phyloP scores from a whole-genome alignment of 1,140 invertebrate genomes.

The Drosophila nigromelanica region DNA sequence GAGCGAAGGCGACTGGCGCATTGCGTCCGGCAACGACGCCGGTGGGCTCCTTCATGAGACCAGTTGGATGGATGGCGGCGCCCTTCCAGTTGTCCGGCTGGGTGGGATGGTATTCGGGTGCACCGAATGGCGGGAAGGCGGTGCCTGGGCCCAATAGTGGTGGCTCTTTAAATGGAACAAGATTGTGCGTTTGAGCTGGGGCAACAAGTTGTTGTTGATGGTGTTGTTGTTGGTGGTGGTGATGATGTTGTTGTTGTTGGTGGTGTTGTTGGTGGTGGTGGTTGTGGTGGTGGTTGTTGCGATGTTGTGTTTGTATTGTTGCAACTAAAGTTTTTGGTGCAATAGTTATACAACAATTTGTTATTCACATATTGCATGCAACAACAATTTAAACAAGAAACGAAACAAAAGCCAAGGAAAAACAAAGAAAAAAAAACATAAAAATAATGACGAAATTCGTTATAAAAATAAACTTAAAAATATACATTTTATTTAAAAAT shows the following conservation, averaged over 20 bases:
- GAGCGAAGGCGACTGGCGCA: conserved; percentile 78
- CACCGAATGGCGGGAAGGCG: conserved; percentile 80
- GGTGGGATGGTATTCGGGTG: conserved; percentile 83
- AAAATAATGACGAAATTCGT: conserved; percentile 18
- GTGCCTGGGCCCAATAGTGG: conserved; percentile 83
- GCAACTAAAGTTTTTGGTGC: conserved; percentile 54
- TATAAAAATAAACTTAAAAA: conserved; percentile 43
- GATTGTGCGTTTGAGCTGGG: conserved; percentile 82
- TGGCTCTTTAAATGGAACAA: conserved; percentile 84
- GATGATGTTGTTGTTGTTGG: conserved; percentile 49
- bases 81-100: conserved; percentile 83
- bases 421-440: conserved; percentile 45
- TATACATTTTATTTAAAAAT: conserved; percentile 15
- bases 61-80: conserved; percentile 78
- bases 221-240: conserved; percentile 54
- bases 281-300: conserved; percentile 42
- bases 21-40: conserved; percentile 81
- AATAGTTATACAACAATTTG: conserved; percentile 24
- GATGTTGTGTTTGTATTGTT: conserved; percentile 64
- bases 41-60: conserved; percentile 83
- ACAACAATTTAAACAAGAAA: conserved; percentile 60
- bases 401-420: conserved; percentile 43
- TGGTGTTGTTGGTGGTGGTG: conserved; percentile 44
- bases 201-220: conserved; percentile 75
- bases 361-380: conserved; percentile 59